Conservation (phyloP, 2,797 vertebrate species). For the Tadarida brasiliensis region DNA sequence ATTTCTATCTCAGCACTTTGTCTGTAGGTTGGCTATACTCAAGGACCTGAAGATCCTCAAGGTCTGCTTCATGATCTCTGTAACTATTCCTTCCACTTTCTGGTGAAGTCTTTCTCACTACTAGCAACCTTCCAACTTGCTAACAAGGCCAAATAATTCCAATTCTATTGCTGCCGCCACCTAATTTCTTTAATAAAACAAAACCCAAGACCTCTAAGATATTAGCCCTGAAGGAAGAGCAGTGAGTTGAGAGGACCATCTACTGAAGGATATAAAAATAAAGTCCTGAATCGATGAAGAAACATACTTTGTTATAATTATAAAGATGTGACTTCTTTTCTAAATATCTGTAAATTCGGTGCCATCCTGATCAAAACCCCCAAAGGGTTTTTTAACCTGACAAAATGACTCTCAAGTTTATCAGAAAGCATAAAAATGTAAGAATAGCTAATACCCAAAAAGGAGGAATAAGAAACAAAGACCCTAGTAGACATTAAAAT, state of each 20-base stretch:
- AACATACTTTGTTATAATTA: background rate
- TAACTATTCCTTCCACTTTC: background rate
- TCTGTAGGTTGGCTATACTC: background rate
- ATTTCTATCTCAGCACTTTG: background rate
- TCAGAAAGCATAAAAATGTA: background rate
- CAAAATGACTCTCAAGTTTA: slow-evolving; percentile 48
- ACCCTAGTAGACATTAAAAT: background rate
- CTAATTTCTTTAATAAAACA: slow-evolving; percentile 23
- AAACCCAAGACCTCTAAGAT: background rate
- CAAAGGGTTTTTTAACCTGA: slow-evolving; percentile 1
- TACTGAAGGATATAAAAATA: slow-evolving; percentile 3
- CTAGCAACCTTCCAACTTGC: background rate
- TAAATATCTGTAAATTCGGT: slow-evolving; percentile 20
- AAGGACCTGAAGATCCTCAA: background rate
- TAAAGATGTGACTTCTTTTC: slow-evolving; percentile 25
- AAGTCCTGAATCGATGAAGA: background rate
- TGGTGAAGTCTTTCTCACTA: background rate
- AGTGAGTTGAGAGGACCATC: background rate
- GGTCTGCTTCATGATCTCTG: background rate
- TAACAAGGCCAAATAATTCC: background rate
- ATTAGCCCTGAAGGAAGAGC: background rate
- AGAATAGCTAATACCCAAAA: background rate
- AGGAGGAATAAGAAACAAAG: background rate
- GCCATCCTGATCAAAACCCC: background rate
- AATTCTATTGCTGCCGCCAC: background rate